phyloP scores from a whole-genome alignment of 1,140 invertebrate genomes.

The Macrosteles quadrilineatus region DNA sequence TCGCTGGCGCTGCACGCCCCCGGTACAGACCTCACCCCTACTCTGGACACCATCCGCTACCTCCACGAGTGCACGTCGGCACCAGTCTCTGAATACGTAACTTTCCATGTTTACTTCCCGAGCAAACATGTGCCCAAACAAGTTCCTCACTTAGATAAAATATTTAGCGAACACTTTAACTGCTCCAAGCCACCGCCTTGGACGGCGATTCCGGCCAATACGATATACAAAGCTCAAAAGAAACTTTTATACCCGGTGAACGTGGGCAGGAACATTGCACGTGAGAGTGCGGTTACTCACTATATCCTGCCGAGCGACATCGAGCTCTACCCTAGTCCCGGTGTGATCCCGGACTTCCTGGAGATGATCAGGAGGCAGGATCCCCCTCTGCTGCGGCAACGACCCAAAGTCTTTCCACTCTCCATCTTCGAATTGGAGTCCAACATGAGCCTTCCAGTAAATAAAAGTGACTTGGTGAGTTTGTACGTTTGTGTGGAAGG shows the following conservation, averaged over 20 bases:
- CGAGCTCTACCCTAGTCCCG: conserved; percentile 83
- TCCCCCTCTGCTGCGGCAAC: conserved; percentile 62
- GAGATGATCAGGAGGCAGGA: conserved; percentile 76
- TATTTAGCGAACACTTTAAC: conserved; percentile 64
- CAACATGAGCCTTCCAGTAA: conserved; percentile 53
- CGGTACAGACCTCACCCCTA: conserved; percentile 61
- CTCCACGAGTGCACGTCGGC: conserved; percentile 58
- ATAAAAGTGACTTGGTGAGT: conserved; percentile 54
- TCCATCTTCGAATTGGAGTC: conserved; percentile 82
- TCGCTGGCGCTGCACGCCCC: conserved; percentile 70
- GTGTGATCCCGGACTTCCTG: conserved; percentile 72
- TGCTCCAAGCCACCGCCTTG: conserved; percentile 69
- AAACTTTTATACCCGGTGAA: conserved; percentile 86
- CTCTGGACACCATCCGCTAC: conserved; percentile 60
- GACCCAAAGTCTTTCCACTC: conserved; percentile 77
- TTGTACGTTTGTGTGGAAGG: too few relatives aligned
- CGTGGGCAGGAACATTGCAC: conserved; percentile 81
- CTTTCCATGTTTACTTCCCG: conserved; percentile 86
- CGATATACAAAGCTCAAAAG: conserved; percentile 76
- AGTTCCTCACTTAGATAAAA: conserved; percentile 62
- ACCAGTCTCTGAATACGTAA: conserved; percentile 72
- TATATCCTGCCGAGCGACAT: conserved; percentile 86
- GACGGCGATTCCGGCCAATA: conserved; percentile 60
- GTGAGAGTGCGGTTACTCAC: conserved; percentile 78
- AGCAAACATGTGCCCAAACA: conserved; percentile 78